Evolutionary conservation across 2,797 vertebrate genomes (phyloP).

Genomic region (Poecilia gillii): DNA sequence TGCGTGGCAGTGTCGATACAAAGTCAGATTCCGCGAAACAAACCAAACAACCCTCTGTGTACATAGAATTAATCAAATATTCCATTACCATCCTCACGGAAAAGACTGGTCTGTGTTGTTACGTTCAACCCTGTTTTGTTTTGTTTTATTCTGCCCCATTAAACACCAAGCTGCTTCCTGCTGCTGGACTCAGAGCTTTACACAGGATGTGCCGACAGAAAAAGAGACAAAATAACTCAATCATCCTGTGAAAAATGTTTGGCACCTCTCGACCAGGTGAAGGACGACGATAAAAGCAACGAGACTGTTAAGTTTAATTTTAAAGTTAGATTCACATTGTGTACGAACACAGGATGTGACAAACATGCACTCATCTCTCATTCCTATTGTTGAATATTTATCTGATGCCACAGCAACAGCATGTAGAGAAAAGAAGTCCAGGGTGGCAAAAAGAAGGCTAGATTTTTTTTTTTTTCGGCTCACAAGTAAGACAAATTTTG

Average conservation of each 20-base stretch:
- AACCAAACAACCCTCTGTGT: constrained; percentile 21
- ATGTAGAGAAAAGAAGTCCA: not conserved
- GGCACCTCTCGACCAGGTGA: constrained; percentile 4
- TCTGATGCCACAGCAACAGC: not conserved
- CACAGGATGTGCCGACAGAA: not conserved
- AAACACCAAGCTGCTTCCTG: constrained; percentile 14
- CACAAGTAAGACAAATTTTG: not conserved
- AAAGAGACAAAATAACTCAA: not conserved
- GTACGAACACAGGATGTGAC: not conserved
- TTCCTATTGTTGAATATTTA: not conserved
- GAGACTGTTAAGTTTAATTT: constrained; percentile 2
- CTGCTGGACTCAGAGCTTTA: constrained; percentile 19
- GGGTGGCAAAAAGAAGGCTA: not conserved
- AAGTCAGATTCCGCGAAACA: constrained; percentile 6
- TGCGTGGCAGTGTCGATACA: constrained; percentile 19
- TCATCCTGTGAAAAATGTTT: constrained; percentile 10
- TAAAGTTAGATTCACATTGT: not conserved
- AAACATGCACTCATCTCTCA: not conserved
- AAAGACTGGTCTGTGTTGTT: constrained; percentile 10
- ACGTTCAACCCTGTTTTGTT: constrained; percentile 9
- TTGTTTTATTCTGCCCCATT: not conserved
- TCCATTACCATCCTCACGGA: constrained; percentile 24
- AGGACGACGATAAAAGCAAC: constrained; percentile 11
- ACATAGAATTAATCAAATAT: constrained; percentile 18
- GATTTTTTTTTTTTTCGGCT: not conserved